Conservation (phyloP, 2,797 vertebrate genomes). For the Coendou prehensilis region DNA sequence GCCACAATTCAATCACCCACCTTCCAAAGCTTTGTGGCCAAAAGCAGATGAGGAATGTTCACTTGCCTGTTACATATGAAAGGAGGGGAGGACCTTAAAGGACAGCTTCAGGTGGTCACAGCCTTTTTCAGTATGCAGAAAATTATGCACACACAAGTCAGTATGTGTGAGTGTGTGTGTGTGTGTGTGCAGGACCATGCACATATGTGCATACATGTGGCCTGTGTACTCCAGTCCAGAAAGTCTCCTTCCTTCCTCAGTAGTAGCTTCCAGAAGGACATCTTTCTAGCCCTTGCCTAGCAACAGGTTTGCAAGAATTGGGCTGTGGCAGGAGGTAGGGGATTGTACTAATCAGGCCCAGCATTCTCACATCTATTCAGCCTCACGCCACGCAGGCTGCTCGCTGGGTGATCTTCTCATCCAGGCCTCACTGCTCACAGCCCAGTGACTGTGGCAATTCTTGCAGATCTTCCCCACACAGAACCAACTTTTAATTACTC, state of each 20-base stretch:
- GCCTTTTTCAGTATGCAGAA: background rate
- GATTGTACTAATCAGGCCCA: background rate
- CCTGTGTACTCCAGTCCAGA: background rate
- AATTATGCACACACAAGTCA: background rate
- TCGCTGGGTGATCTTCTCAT: background rate
- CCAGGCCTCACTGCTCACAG: background rate
- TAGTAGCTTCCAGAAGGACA: slow-evolving; percentile 7
- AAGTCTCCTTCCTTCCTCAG: slow-evolving; percentile 20
- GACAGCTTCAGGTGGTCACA: background rate
- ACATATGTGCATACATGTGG: background rate
- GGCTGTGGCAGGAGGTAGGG: background rate
- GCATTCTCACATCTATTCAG: background rate
- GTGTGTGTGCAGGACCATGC: no score
- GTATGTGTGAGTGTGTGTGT: no score
- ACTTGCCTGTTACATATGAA: background rate
- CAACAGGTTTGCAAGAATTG: background rate
- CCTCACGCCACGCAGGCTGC: background rate
- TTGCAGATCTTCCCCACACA: background rate
- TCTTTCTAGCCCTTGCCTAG: background rate
- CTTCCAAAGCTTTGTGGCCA: background rate
- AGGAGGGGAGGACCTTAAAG: background rate
- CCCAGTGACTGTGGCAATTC: background rate
- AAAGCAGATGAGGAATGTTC: slow-evolving; percentile 4
- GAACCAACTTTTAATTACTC: background rate
- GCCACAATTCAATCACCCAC: background rate